Evolutionary conservation across 2,113 vertebrate species (phyloP), one percentile per base, ranked within the genome.

Genomic region (Cyprinodon tularosa): DNA sequence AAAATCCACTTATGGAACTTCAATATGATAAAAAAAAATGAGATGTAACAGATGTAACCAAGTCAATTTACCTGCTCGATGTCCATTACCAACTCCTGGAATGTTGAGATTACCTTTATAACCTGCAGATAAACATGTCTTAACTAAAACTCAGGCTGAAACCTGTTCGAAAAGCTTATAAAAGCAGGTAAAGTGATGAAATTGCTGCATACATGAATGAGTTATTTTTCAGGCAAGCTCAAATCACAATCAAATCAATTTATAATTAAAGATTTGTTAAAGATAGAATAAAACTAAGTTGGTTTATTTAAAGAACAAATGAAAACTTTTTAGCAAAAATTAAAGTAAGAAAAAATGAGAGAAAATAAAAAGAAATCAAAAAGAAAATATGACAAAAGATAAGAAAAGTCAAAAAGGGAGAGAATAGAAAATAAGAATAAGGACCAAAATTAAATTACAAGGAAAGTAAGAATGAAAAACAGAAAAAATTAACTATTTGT

Each of bases 41-140:
- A 20, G 7, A 22, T 8, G 9, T 1, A 68, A 37, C 50, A 68
- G 9, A 29, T 12, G 4, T 22, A 68, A 20, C 17, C 9, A 12
- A 36, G 14, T 9, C 20, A 11, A 4, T 50, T 84, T 88, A 92
- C 90, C 92, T 60, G 79, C 64, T 84, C 83, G 71, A 20, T 85
- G 77, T 77, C 89, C 87, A 68, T 90, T 87, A 15, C 17, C 42
- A 12, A 62, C 63, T 62, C 66, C 88, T 38, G 80, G 80, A 20
- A 69, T 68, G 12, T 66, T 12, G 42, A 86, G 86, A 9, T 68
- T 66, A 76, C 83, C 90, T 64, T 50, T 70, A 40, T 81, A 83
- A 83, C 74, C 91, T 92, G 50, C 64, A 13, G 22, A 45, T 44
- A 72, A 71, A 83, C 3, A 78, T 72, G 9, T 37, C 9, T 9